Evolutionary conservation across 2,888 invertebrate species (phyloP).

Genomic region (Neelides folsomi): DNA sequence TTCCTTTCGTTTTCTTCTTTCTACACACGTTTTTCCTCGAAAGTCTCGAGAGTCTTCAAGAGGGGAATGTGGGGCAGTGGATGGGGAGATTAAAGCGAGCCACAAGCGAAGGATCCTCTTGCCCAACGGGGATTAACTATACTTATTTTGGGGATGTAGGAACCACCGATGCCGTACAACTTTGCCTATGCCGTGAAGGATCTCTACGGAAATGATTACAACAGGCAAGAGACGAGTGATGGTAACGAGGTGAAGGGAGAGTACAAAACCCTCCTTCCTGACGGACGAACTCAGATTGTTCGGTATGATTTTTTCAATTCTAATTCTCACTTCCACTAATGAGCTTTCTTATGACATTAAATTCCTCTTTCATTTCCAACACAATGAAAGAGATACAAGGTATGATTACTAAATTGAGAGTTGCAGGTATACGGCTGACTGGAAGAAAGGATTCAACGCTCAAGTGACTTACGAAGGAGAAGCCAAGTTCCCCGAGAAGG

Average conservation of each 20-base stretch:
- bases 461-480: constrained; percentile 31
- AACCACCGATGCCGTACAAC: constrained; percentile 31
- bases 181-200: constrained; percentile 32
- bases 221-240: constrained; percentile 27
- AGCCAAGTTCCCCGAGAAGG: constrained; percentile 23
- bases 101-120: background rate
- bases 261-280: constrained; percentile 27
- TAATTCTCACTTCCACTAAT: background rate
- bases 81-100: background rate
- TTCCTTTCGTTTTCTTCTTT: background rate
- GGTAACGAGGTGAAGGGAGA: constrained; percentile 28
- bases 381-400: background rate
- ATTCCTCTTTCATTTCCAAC: no score
- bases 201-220: constrained; percentile 32
- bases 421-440: constrained; percentile 20
- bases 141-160: constrained; percentile 8
- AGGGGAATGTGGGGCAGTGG: no score
- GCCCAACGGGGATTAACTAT: background rate
- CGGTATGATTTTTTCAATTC: constrained; percentile 10
- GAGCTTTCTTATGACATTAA: no score
- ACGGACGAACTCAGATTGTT: constrained; percentile 29
- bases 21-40: background rate
- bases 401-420: background rate
- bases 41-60: background rate
- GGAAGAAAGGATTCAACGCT: constrained; percentile 32